phyloP scores from a whole-genome alignment of 2,113 vertebrate species.

The Esox niger region DNA sequence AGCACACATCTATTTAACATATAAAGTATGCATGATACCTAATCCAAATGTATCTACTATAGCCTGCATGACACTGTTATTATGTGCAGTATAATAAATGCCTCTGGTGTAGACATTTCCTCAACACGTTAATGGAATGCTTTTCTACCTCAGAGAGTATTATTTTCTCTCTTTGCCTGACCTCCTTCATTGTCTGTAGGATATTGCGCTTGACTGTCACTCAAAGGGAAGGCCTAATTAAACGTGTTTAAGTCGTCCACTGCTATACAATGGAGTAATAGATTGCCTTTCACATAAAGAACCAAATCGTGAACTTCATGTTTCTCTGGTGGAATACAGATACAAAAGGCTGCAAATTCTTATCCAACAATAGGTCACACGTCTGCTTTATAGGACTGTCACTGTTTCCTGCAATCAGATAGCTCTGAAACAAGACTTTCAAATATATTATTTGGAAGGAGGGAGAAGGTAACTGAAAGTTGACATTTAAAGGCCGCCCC shows the following conservation, averaged over 20 bases:
- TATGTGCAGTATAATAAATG: no score
- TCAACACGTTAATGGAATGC: no score
- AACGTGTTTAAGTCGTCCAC: slow-evolving; percentile 63
- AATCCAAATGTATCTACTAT: background rate
- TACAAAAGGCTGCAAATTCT: slow-evolving; percentile 70
- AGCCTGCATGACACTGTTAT: no score
- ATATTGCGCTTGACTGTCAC: slow-evolving; percentile 60
- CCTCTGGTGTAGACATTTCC: no score
- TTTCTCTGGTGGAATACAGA: slow-evolving; percentile 53
- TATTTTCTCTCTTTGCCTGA: slow-evolving; percentile 33
- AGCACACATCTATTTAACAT: slow-evolving; percentile 23
- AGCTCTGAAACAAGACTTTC: slow-evolving; percentile 67
- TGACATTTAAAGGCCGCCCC: slow-evolving; percentile 69
- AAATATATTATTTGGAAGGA: slow-evolving; percentile 59
- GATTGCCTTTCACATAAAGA: slow-evolving; percentile 65
- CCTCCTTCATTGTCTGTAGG: slow-evolving; percentile 64
- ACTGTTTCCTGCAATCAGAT: slow-evolving; percentile 65
- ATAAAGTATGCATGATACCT: background rate
- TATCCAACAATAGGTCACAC: slow-evolving; percentile 65
- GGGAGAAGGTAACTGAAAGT: slow-evolving; percentile 72
- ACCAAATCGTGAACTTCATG: slow-evolving; percentile 61
- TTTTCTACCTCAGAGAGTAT: no score
- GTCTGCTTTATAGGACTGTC: slow-evolving; percentile 65
- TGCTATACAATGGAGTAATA: slow-evolving; percentile 63
- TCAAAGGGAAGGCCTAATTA: slow-evolving; percentile 66